A percentile compares a stretch with the other conserved stretches of the same genome.
Evolutionary conservation across 2,888 invertebrate species (phyloP).

Genomic region (Sepiola atlantica): DNA sequence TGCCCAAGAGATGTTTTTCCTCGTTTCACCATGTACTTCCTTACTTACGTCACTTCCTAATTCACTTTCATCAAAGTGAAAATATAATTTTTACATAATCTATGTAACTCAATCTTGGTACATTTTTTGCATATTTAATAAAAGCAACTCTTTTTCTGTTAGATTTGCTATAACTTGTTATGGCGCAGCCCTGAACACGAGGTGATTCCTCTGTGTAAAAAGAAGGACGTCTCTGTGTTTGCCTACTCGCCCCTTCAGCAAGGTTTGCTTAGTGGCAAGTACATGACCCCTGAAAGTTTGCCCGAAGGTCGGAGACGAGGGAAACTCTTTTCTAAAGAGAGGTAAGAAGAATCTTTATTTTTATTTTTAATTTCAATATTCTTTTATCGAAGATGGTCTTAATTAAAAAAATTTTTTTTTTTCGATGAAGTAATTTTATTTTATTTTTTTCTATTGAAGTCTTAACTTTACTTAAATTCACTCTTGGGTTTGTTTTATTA

Average conservation of each 20-base stretch:
- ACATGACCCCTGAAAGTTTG: constrained; percentile 62
- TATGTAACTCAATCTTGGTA: too few species aligned
- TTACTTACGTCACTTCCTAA: too few species aligned
- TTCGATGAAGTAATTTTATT: neutral
- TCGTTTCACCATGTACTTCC: too few species aligned
- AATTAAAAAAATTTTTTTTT: neutral
- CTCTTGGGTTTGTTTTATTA: too few species aligned
- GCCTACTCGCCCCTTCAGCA: constrained; percentile 73
- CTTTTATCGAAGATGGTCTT: too few species aligned
- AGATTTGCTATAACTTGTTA: constrained; percentile 71
- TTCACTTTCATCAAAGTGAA: too few species aligned
- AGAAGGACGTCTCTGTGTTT: constrained; percentile 64
- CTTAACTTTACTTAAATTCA: too few species aligned
- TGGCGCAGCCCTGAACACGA: constrained; percentile 70
- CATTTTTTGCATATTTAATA: too few species aligned
- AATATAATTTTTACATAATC: too few species aligned
- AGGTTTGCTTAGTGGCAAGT: constrained; percentile 70
- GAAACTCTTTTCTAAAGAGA: constrained; percentile 64
- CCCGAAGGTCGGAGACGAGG: constrained; percentile 69
- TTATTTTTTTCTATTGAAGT: too few species aligned
- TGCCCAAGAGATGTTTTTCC: too few species aligned
- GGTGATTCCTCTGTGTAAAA: constrained; percentile 64
- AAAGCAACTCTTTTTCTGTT: constrained; percentile 42
- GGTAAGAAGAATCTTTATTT: constrained; percentile 54
- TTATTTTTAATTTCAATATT: neutral